These are phyloP conservation scores for Acanthisitta chloris DNA, from an alignment of 2,113 vertebrate species.

Conservation along the genomic window DNA sequence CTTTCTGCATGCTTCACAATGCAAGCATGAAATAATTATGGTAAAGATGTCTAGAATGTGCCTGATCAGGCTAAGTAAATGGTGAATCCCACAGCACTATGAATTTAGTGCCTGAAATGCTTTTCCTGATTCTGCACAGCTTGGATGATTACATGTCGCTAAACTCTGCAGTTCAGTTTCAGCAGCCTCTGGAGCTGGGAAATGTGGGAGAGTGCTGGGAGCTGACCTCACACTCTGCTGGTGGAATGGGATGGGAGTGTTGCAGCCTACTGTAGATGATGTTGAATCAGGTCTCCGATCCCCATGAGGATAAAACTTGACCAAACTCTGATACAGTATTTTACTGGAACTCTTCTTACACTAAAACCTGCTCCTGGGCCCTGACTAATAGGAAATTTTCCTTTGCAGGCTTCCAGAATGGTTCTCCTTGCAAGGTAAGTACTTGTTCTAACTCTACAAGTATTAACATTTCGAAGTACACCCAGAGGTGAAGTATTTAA, in stretches of 20 bases:
- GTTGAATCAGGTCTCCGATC: conserved; percentile 72
- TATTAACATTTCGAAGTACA: neutral
- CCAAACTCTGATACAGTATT: conserved; percentile 62
- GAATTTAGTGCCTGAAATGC: neutral
- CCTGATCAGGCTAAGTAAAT: neutral
- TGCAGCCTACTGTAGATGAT: conserved; percentile 60
- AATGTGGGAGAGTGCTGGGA: neutral
- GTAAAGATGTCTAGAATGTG: too few relatives aligned
- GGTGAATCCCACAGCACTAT: neutral
- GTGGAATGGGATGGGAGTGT: neutral
- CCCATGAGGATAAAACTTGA: conserved; percentile 43
- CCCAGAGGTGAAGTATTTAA: neutral
- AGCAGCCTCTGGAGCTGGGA: neutral
- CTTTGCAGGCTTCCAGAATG: neutral
- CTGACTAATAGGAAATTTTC: neutral
- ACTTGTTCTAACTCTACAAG: neutral
- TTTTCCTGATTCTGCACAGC: neutral
- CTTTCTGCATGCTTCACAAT: fast-evolving
- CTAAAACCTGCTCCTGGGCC: neutral
- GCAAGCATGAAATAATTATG: neutral
- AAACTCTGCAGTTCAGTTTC: neutral
- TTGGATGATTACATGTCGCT: fast-evolving
- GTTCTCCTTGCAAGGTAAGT: neutral
- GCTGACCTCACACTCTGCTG: fast-evolving
- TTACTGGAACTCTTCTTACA: fast-evolving